A percentile compares a stretch with the other conserved stretches of the same genome.
phyloP scores from a whole-genome alignment of 2,888 invertebrate species.

The Reticulitermes lucifugus region DNA sequence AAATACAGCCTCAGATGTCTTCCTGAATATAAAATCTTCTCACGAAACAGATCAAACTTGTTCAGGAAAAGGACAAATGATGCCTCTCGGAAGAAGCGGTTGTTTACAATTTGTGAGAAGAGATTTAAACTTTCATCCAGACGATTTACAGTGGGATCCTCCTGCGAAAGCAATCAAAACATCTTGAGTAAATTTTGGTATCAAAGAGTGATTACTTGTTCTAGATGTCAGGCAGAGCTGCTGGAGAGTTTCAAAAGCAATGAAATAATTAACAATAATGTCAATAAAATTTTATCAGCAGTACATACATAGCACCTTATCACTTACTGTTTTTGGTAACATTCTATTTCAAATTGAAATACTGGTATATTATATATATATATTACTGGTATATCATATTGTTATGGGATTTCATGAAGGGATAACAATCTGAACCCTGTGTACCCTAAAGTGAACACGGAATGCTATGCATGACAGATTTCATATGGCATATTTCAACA shows the following conservation, averaged over 20 bases:
- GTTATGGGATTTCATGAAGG: not conserved
- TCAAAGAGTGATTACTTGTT: too few relatives aligned
- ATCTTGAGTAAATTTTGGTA: too few relatives aligned
- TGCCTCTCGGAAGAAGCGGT: conserved; percentile 72
- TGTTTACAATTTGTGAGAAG: conserved; percentile 74
- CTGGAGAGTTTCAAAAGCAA: too few relatives aligned
- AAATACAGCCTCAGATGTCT: conserved; percentile 72
- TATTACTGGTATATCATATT: not conserved
- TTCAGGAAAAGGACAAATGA: conserved; percentile 74
- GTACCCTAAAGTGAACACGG: too few relatives aligned
- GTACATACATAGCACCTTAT: too few relatives aligned
- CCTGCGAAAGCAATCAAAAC: conserved; percentile 60
- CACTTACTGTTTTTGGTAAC: too few relatives aligned
- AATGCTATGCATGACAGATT: not conserved
- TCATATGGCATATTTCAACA: not conserved
- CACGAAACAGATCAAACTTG: conserved; percentile 74
- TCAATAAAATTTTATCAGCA: too few relatives aligned
- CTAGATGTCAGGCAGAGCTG: too few relatives aligned
- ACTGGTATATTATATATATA: too few relatives aligned
- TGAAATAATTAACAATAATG: too few relatives aligned
- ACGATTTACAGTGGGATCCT: conserved; percentile 72
- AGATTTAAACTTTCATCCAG: conserved; percentile 73
- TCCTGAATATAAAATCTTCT: conserved; percentile 73
- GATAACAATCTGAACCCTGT: too few relatives aligned
- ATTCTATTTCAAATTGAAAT: too few relatives aligned